Evolutionary conservation across 2,888 invertebrate genomes (phyloP), one percentile per base, ranked within the genome.

Genomic region (Ligdia adustata): DNA sequence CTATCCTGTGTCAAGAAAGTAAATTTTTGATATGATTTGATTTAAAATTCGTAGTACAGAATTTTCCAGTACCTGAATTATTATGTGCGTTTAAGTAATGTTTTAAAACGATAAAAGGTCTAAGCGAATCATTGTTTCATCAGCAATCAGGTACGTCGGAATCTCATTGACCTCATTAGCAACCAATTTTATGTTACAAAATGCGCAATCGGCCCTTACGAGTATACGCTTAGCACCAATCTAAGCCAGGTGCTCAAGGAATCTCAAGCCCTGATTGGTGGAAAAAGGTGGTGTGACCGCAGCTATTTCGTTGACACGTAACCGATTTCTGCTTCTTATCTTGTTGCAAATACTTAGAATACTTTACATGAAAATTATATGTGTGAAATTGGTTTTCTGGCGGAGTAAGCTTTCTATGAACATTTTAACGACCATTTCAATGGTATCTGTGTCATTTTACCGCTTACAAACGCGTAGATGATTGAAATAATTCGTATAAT

Each of bases 271-370:
- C 33, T 67, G 69, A 82, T 82, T 82, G 80, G 81, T 61, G 46
- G 62, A 65, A 55, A 67, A 26, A 32, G 47, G 73, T 79, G 82
- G 82, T 75, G 75, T 81, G 81, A 79, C 72, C n/a, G 62, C 16
- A 22, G 35, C 14, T 47, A 41, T 47, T 37, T 37, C 11, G 31
- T 9, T 0, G n/a, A n/a, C 3, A 22, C 22, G 22, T 12, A 16
- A 28, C 28, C 14, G 22, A 22, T 40, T 24, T 40, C 41, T 40
- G 16, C 33, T 12, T 24, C 39, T 20, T 26, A 11, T 27, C 18
- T 15, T 22, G 27, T 24, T n/a, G 11, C 13, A 27, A 35, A 47
- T 41, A 20, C 16, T 29, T 37, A 2, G 18, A 31, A 24, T 40
- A 40, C 12, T 34, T 22, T 20, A 33, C 15, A 39, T 27, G 26